phyloP scores from a whole-genome alignment of 2,888 invertebrate species.

The Strigamia transsilvanica region DNA sequence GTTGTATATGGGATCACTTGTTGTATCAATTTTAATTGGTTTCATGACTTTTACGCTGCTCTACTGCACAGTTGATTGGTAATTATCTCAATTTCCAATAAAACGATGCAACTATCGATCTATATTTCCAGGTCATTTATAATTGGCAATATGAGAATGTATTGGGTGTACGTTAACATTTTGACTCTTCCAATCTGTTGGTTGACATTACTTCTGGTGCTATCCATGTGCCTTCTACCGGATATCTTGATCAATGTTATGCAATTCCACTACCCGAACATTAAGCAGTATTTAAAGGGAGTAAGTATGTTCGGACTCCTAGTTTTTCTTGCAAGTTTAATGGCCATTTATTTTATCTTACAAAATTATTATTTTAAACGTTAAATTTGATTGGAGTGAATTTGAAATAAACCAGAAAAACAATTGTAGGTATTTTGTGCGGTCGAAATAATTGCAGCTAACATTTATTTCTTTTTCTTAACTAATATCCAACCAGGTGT shows the following conservation, averaged over 20 bases:
- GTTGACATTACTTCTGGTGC: slow-evolving; percentile 69
- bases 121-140: slow-evolving; percentile 33
- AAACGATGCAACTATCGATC: neutral
- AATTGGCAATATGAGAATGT: slow-evolving; percentile 51
- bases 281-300: slow-evolving; percentile 25
- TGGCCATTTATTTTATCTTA: slow-evolving; percentile 4
- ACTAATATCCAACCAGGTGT: slow-evolving; percentile 18
- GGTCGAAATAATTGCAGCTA: neutral
- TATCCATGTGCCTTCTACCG: slow-evolving; percentile 69
- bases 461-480: neutral
- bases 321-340: slow-evolving; percentile 25
- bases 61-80: slow-evolving; percentile 67
- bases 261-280: neutral
- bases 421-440: neutral
- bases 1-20: slow-evolving; percentile 67
- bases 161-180: slow-evolving; percentile 71
- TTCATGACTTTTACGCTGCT: slow-evolving; percentile 69
- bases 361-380: neutral
- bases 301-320: slow-evolving; percentile 41
- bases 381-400: slow-evolving; percentile 8
- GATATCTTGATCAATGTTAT: slow-evolving; percentile 64
- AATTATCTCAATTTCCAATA: neutral
- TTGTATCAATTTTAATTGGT: slow-evolving; percentile 68
- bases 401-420: neutral
- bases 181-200: slow-evolving; percentile 70